phyloP scores from a whole-genome alignment of 2,797 vertebrate species.

The Oophaga sylvatica region DNA sequence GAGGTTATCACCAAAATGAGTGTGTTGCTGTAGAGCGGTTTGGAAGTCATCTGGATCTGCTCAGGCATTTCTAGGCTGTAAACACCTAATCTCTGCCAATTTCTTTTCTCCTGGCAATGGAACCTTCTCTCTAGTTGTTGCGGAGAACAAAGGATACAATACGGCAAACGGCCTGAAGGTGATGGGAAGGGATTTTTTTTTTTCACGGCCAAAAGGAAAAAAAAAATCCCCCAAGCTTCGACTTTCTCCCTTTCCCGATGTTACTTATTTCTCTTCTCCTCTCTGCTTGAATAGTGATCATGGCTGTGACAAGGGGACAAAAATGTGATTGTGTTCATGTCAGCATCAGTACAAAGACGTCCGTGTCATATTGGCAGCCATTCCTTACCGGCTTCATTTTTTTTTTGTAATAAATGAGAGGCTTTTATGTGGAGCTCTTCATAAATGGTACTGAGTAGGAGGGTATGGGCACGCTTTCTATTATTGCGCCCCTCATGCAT shows the following conservation, averaged over 20 bases:
- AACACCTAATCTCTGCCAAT: slow-evolving; percentile 63
- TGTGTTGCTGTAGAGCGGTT: slow-evolving; percentile 46
- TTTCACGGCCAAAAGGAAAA: slow-evolving; percentile 58
- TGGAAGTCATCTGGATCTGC: slow-evolving; percentile 63
- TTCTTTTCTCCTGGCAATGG: slow-evolving; percentile 59
- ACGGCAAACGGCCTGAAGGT: slow-evolving; percentile 63
- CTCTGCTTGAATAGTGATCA: slow-evolving; percentile 55
- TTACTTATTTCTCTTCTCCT: slow-evolving; percentile 57
- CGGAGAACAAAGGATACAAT: slow-evolving; percentile 63
- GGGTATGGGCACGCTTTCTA: slow-evolving; percentile 87
- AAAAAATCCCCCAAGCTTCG: slow-evolving; percentile 67
- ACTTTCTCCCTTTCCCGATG: slow-evolving; percentile 40
- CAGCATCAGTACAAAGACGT: slow-evolving; percentile 71
- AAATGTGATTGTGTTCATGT: slow-evolving; percentile 68
- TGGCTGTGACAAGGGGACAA: slow-evolving; percentile 53
- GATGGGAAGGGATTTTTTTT: slow-evolving; percentile 59
- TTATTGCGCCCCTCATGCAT: slow-evolving; percentile 97
- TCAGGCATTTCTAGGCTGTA: slow-evolving; percentile 68
- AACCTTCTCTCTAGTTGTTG: slow-evolving; percentile 52
- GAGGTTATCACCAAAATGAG: slow-evolving; percentile 48
- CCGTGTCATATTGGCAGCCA: slow-evolving; percentile 75
- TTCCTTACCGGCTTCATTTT: slow-evolving; percentile 69
- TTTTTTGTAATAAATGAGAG: slow-evolving; percentile 69
- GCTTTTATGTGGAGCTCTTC: slow-evolving; percentile 74
- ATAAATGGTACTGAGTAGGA: slow-evolving; percentile 78